Base-by-base conservation (phyloP, 1,140 invertebrate genomes). In the Coenobita brevimanus region DNA sequence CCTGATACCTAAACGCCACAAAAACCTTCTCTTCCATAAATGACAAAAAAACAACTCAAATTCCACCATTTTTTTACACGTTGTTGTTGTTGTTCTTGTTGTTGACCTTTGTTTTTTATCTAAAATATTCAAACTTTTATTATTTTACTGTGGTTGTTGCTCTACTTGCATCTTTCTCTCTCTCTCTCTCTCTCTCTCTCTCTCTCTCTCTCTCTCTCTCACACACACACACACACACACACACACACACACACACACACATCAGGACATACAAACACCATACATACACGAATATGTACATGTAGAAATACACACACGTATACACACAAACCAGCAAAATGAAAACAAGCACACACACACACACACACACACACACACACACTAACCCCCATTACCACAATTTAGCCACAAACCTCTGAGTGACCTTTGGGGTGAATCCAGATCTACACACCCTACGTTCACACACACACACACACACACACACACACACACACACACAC, bases 191-290 rank as follows among this genome's bases (percentile, higher is more conserved):
- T 24, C 27, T 62, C 27, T 4, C 57, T 24, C 27, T 62, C 4
- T 1, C 57, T 62, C 1, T 62, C 17, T 62, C 57, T n/a, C 57
- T 62, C 57, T 24, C 57, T 62, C 17, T 24, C 69, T 27, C 69
- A 71, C 10, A 71, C 33, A 17, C 69, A 27, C 69, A 71, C 69
- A 71, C 69, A 71, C 69, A 71, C 33, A 71, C 69, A 71, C 69
- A 71, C 69, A 71, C 69, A 71, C 69, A 71, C 69, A 71, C n/a
- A 71, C 69, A 71, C 3, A 50, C 46, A 50, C 17, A 17, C 46
- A 50, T 6, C 6, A 8, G 17, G 6, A 50, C 46, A 8, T 6
- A 10, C 6, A 8, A 67, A 6, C 6, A 8, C 4, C 33, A 41
- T 38, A 73, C 30, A 69, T 30, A 30, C 36, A 36, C 36, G 1